Base-by-base conservation (phyloP, 2,113 vertebrate species). In the Mobula birostris region DNA sequence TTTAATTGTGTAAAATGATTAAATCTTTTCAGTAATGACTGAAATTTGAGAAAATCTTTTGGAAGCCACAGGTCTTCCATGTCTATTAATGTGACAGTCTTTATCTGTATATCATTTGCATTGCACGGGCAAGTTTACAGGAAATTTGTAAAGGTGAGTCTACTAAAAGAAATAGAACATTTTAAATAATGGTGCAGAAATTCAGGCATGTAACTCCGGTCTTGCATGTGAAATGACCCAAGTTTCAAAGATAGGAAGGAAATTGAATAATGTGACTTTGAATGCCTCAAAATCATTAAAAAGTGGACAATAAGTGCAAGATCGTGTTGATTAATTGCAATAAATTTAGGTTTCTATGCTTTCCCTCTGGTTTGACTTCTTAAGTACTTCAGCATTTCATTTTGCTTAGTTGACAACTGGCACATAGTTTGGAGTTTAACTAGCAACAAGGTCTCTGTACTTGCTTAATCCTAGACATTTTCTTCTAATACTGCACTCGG, bases 1-100 rank as follows among this genome's bases (percentile, higher is more conserved):
- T 17, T 92, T 68, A 24, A 70, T 92, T 40, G 40, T 90, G 87
- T 24, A 92, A 48, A 92, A 92, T 68, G 32, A 72, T 90, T 90
- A 72, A 48, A 15, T 48, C 32, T 2, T 72, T 88, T 12, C 63
- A 92, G n/a, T 66, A 68, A 40, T 87, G 17, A 72, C 36, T 93
- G 21, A 48, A 19, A 91, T 70, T 92, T 32, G 40, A 70, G n/a
- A 66, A 7, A 72, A 21, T 19, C 68, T 48, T 8, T 74, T 93
- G n/a, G 36, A 48, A 93, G 56, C 36, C 91, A 12, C 11, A 88
- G 58, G 56, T 66, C 7, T 93, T 93, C 32, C 24, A 27, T 72
- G 68, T 48, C 90, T 93, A 74, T 24, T 5, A 93, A 74, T 48
- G 70, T 48, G 68, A 40, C 70, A 74, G 5, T 91, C 29, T 93